A percentile compares a stretch with the other conserved stretches of the same genome.
These are phyloP conservation scores for Hystrix brachyura DNA, from an alignment of 2,113 vertebrate species.

Conservation along the genomic window DNA sequence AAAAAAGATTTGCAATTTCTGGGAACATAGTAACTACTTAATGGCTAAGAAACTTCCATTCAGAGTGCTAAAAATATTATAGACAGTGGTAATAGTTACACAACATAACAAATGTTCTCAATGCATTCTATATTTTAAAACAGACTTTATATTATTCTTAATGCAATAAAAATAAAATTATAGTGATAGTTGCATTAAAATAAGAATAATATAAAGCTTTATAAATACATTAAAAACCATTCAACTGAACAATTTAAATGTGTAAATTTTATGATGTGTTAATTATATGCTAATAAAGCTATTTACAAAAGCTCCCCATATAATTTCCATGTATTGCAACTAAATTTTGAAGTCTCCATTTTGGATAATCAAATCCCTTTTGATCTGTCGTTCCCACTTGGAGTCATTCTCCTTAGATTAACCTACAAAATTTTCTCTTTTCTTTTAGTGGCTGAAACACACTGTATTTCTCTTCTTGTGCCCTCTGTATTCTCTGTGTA, in stretches of 20 bases:
- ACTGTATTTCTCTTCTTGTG: background rate
- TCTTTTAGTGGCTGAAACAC: background rate
- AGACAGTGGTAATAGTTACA: background rate
- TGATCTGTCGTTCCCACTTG: background rate
- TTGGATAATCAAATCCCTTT: background rate
- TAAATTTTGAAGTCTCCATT: background rate
- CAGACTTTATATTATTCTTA: background rate
- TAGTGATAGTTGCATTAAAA: background rate
- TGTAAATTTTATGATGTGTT: background rate
- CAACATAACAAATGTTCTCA: background rate
- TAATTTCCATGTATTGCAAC: background rate
- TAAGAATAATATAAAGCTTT: background rate
- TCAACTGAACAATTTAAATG: background rate
- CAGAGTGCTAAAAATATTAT: background rate
- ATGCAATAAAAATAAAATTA: background rate
- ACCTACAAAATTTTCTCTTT: background rate
- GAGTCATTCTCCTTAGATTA: background rate
- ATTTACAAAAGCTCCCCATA: background rate
- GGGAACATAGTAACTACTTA: background rate
- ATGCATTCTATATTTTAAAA: background rate
- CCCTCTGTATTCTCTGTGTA: background rate
- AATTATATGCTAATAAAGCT: background rate
- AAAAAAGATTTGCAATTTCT: background rate
- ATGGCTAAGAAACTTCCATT: background rate
- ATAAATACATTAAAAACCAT: background rate